These are phyloP conservation scores for Andrena minutula DNA, from an alignment of 2,888 invertebrate genomes.

Conservation along the genomic window DNA sequence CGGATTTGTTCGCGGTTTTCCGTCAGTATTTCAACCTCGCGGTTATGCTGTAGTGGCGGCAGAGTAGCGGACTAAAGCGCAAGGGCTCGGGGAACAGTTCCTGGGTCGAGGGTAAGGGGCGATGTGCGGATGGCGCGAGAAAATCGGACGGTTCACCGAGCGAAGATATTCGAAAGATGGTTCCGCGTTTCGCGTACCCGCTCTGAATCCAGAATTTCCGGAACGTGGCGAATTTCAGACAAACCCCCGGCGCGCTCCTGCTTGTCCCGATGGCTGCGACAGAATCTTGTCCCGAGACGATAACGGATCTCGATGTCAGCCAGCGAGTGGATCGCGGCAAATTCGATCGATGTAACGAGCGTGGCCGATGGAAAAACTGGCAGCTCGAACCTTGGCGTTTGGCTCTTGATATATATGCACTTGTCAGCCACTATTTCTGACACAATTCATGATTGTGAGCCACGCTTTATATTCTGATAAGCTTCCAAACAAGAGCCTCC, in stretches of 20 bases:
- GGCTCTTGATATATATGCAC: no score
- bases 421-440: no score
- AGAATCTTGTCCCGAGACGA: slow-evolving; percentile 50
- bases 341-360: slow-evolving; percentile 47
- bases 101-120: slow-evolving; percentile 50
- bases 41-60: slow-evolving; percentile 75
- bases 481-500: no score
- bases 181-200: slow-evolving; percentile 46
- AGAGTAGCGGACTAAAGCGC: slow-evolving; percentile 73
- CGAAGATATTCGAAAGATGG: slow-evolving; percentile 53
- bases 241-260: slow-evolving; percentile 14
- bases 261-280: slow-evolving; percentile 26
- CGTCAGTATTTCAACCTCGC: slow-evolving; percentile 62
- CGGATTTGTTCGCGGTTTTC: slow-evolving; percentile 66
- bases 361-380: slow-evolving; percentile 33
- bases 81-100: slow-evolving; percentile 54
- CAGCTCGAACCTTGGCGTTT: not conserved
- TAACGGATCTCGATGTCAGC: slow-evolving; percentile 66
- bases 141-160: slow-evolving; percentile 56
- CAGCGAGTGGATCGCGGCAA: slow-evolving; percentile 38
- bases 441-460: no score
- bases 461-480: no score
- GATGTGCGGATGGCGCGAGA: slow-evolving; percentile 54
- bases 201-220: slow-evolving; percentile 66
- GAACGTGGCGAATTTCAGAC: slow-evolving; percentile 58